Evolutionary conservation across 2,113 vertebrate species (phyloP).

Genomic region (Motacilla alba): DNA sequence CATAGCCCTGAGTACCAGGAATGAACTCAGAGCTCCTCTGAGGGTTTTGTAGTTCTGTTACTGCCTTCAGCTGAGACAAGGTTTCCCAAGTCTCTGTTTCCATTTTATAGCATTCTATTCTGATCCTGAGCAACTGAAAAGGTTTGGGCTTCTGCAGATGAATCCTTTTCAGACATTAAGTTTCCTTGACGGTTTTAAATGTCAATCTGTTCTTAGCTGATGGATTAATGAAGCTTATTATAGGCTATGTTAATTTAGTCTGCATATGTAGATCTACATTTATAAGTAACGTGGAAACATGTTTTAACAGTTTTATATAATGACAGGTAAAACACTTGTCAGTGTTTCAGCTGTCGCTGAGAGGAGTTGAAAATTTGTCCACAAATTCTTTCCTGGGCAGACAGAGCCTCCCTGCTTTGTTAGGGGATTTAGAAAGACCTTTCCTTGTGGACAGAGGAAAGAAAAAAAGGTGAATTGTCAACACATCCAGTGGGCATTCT

Average conservation of each 20-base stretch:
- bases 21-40: not conserved
- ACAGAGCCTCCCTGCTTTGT: slow-evolving; percentile 5
- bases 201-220: slow-evolving; percentile 23
- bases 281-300: slow-evolving; percentile 26
- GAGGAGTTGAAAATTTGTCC: not conserved
- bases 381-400: slow-evolving; percentile 5
- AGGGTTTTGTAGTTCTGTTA: not conserved
- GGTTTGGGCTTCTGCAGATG: not conserved
- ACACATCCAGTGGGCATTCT: slow-evolving; percentile 13
- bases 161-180: not conserved
- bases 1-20: not conserved
- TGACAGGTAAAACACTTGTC: slow-evolving; percentile 26
- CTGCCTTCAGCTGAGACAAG: not conserved
- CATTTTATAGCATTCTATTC: not conserved
- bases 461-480: slow-evolving; percentile 42
- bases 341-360: not conserved
- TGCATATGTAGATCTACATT: not conserved
- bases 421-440: not conserved
- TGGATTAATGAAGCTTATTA: slow-evolving; percentile 39
- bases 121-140: not conserved
- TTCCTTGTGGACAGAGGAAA: slow-evolving; percentile 14
- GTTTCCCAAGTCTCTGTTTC: not conserved
- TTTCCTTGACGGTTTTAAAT: slow-evolving; percentile 38
- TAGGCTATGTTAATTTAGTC: slow-evolving; percentile 16
- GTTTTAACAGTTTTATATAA: slow-evolving; percentile 56